Conservation (phyloP, 1,140 invertebrate species). For the Calephelis virginiensis region DNA sequence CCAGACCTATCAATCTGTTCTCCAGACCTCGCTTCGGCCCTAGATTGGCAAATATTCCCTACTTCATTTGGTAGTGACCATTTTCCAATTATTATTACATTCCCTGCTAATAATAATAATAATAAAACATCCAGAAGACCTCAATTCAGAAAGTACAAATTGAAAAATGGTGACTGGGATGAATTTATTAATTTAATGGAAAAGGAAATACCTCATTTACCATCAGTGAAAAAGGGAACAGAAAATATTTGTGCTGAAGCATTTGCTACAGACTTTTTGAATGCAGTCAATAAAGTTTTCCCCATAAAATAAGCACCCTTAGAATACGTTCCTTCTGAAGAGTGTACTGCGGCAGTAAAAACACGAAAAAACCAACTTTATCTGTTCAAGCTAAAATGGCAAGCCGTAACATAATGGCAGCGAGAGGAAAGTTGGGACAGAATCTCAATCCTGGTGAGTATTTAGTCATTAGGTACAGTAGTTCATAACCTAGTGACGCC, state of each 20-base stretch:
- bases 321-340: too few species aligned
- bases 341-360: too few species aligned
- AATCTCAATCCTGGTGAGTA: too few species aligned
- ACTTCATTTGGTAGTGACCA: background rate
- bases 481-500: too few species aligned
- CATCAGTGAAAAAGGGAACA: background rate
- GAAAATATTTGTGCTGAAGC: conserved; percentile 10
- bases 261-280: too few species aligned
- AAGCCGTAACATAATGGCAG: too few species aligned
- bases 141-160: background rate
- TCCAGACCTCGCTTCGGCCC: background rate
- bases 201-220: background rate
- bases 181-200: background rate
- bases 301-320: too few species aligned
- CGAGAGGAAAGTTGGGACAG: too few species aligned
- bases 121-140: background rate
- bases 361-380: too few species aligned
- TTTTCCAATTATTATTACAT: background rate
- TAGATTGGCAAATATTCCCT: background rate
- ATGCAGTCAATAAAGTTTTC: too few species aligned
- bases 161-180: background rate
- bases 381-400: too few species aligned
- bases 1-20: conserved; percentile 1
- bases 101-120: background rate
- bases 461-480: too few species aligned